Conservation (phyloP, 2,888 invertebrate genomes). For the Drosophila testacea region DNA sequence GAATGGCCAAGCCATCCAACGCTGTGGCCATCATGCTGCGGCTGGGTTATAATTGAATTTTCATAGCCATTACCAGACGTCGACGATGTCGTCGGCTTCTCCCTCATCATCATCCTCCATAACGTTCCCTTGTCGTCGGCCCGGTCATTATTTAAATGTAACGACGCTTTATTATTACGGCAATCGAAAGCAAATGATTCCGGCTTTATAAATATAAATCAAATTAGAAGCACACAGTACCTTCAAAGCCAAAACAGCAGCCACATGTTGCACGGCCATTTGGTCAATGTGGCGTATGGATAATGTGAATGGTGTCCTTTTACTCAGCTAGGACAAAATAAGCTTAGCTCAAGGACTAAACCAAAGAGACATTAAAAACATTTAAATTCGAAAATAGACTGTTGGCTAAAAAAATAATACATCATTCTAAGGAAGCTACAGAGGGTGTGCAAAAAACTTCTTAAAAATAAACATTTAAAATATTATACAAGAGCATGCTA, state of each 20-base stretch:
- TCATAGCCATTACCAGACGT: conserved; percentile 77
- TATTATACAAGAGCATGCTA: conserved; percentile 19
- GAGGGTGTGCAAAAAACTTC: conserved; percentile 1
- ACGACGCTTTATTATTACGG: conserved; percentile 79
- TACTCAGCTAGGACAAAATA: conserved; percentile 43
- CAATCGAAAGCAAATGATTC: conserved; percentile 80
- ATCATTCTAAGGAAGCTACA: conserved; percentile 11
- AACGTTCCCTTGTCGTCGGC: conserved; percentile 33
- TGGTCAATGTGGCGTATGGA: conserved; percentile 57
- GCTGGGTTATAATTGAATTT: conserved; percentile 82
- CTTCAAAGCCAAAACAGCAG: conserved; percentile 18
- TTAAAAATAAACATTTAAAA: background rate
- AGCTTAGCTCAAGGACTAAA: conserved; percentile 45
- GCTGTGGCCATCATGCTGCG: conserved; percentile 71
- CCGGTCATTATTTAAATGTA: conserved; percentile 81
- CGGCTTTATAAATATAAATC: conserved; percentile 81
- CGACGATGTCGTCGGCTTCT: conserved; percentile 29
- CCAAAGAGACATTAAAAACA: conserved; percentile 53
- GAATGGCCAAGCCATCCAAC: conserved; percentile 17
- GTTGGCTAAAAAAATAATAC: conserved; percentile 13
- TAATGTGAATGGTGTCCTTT: conserved; percentile 45
- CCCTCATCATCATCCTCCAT: conserved; percentile 1
- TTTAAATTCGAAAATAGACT: conserved; percentile 2
- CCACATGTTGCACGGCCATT: conserved; percentile 79
- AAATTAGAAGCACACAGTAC: conserved; percentile 67